These are phyloP conservation scores for Tanytarsus gracilentus DNA, from an alignment of 2,888 invertebrate species.

Conservation along the genomic window DNA sequence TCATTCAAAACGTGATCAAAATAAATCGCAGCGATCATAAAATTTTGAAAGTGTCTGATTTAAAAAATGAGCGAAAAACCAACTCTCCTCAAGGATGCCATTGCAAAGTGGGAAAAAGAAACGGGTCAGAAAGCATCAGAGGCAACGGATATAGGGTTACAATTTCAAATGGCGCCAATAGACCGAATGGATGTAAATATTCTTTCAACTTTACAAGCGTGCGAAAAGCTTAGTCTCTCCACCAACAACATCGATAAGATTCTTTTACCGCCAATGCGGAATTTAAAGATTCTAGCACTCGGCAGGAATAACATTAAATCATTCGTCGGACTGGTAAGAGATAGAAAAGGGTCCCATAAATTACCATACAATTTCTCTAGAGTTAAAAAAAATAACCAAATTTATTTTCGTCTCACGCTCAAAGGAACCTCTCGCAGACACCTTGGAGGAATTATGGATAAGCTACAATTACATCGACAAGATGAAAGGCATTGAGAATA, in stretches of 20 bases:
- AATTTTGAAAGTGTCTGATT: conserved; percentile 37
- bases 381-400: not conserved
- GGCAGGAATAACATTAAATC: conserved; percentile 80
- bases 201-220: conserved; percentile 51
- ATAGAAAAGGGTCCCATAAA: not conserved
- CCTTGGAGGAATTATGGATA: conserved; percentile 78
- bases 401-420: conserved; percentile 29
- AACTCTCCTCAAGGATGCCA: conserved; percentile 69
- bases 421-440: conserved; percentile 69
- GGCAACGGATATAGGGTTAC: conserved; percentile 61
- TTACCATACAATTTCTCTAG: not conserved
- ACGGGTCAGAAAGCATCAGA: conserved; percentile 50
- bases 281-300: conserved; percentile 68
- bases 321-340: conserved; percentile 62
- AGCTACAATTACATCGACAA: conserved; percentile 83
- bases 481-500: conserved; percentile 66
- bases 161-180: conserved; percentile 77
- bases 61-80: conserved; percentile 46
- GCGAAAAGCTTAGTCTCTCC: conserved; percentile 72
- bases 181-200: conserved; percentile 82
- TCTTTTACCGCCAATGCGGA: conserved; percentile 65
- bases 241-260: conserved; percentile 86
- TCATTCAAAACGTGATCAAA: no score
- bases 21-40: no score
- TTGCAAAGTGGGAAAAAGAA: conserved; percentile 75